Evolutionary conservation across 2,797 vertebrate species (phyloP), one percentile per base, ranked within the genome.

Genomic region (Parambassis ranga): DNA sequence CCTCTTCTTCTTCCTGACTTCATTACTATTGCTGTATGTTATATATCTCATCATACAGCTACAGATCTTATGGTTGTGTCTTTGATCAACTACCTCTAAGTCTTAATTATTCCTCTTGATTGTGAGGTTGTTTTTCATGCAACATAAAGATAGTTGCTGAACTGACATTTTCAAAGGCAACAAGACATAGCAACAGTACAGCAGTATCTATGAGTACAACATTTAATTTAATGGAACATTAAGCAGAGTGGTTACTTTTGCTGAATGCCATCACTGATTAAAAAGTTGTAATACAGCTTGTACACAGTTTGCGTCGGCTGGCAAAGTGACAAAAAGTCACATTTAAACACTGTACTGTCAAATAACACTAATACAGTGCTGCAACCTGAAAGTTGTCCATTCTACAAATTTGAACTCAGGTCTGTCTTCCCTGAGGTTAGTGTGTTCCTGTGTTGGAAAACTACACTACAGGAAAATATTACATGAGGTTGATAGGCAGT

Each of bases 141-240:
- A 11, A 31, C 14, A 22, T 20, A 41, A 41, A 44, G 19, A 20
- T 36, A 23, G 18, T 19, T 14, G 26, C 14, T 22, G 26, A 49
- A 30, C 10, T 35, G 39, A n/a, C 4, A 32, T 31, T 76, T 65
- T 24, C 18, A 33, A 52, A 42, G 28, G 9, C 35, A 43, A 39
- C 13, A 35, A 46, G 16, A 46, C 4, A 19, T 36, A 28, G 15
- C 7, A 42, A n/a, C n/a, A 35, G 1, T 15, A 18, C 10, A 3
- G 9, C 19, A 15, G n/a, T n/a, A 28, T 36, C 13, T 64, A 31
- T 4, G 22, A 35, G 26, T 42, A 10, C 38, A 30, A 9, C 14
- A 59, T 69, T 38, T 38, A 48, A 43, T 64, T 71, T 64, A 33
- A 46, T 44, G 53, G 19, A 56, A 55, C 43, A 64, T 38, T 56